Base-by-base conservation (phyloP, 2,113 vertebrate species). In the Girardinichthys multiradiatus region DNA sequence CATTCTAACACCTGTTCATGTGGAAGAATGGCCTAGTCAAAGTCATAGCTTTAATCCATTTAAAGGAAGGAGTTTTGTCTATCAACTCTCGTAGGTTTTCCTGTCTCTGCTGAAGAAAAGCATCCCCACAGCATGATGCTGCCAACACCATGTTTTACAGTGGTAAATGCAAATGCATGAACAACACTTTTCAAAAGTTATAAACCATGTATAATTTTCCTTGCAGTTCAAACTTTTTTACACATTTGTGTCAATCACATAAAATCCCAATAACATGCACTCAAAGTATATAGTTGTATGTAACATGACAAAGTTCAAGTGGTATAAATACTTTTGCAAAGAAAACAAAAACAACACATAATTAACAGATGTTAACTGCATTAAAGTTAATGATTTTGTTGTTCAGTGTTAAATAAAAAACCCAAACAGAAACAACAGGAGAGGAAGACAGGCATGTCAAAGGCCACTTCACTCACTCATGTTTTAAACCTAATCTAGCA, bases 401-500 rank as follows among this genome's bases (percentile, higher is more conserved):
- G 31, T 45, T 45, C 17, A 19, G 4, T 45, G 42, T 45, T 17
- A 45, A 45, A 45, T 2, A 45, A 19, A 4, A 45, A 15, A 42
- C 3, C 48, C 24, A 61, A 30, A 45, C 12, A 37, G 74, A 31
- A 87, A 75, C 59, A 71, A 64, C 72, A 85, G 72, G 59, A 80
- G 74, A 59, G 67, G 58, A 70, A 72, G 64, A 70, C 60, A 80
- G 70, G 64, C 57, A 57, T 66, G 86, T 87, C 82, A 86, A 76
- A 89, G 82, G 69, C 72, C 79, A 77, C 76, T 77, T 2, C 37
- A 74, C 78, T 80, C 75, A 72, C 85, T 86, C 76, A 74, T 68
- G 87, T 84, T 89, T 85, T 77, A 77, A 89, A 90, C 59, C 79
- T 77, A 87, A 91, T 90, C 88, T 85, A 73, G 74, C 82, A 65